A percentile compares a stretch with the other conserved stretches of the same genome.
Conservation (phyloP, 2,113 vertebrate genomes). For the Callocephalon fimbriatum region DNA sequence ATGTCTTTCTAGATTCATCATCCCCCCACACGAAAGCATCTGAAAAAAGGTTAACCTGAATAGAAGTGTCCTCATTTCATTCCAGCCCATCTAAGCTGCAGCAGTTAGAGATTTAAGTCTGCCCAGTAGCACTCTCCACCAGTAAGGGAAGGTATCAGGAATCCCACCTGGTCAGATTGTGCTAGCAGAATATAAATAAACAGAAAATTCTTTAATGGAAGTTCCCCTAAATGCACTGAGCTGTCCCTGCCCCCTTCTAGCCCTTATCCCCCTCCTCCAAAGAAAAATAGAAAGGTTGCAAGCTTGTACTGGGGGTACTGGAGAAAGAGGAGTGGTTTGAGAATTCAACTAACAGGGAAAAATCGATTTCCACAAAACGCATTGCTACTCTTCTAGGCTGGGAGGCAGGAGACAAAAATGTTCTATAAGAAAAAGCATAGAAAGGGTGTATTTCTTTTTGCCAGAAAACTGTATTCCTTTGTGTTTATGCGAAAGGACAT, state of each 20-base stretch:
- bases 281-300: background rate
- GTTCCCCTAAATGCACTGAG: fast-evolving
- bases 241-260: background rate
- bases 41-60: background rate
- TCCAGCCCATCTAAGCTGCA: background rate
- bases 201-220: background rate
- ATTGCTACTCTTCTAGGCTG: background rate
- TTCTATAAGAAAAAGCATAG: background rate
- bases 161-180: background rate
- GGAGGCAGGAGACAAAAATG: background rate
- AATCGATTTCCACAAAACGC: background rate
- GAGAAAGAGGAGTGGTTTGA: background rate
- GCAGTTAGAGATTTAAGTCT: background rate
- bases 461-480: background rate
- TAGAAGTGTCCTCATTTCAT: background rate
- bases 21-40: background rate
- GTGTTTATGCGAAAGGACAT: background rate
- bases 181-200: background rate
- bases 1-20: background rate
- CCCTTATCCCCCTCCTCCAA: background rate
- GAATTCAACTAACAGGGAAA: background rate
- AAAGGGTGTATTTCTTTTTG: background rate
- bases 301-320: background rate
- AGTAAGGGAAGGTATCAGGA: background rate
- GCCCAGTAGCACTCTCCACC: background rate